Evolutionary conservation across 2,113 vertebrate species (phyloP).

Genomic region (Catharus minimus): DNA sequence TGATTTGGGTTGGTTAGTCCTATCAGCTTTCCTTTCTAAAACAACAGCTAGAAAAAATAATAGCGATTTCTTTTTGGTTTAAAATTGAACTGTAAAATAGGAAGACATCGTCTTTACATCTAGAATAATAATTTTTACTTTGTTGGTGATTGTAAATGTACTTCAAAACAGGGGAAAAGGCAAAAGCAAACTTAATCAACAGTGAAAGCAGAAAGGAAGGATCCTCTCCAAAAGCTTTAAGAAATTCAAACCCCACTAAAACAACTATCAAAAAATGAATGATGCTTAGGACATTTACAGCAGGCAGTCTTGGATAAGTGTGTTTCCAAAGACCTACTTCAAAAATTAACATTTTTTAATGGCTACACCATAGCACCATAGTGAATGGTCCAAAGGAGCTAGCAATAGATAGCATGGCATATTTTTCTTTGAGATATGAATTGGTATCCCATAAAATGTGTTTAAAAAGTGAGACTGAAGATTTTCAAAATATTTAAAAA

Average conservation of each 20-base stretch:
- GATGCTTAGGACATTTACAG: fast-evolving
- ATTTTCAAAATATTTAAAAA: not conserved
- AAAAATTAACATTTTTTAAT: not conserved
- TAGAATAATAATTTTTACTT: not conserved
- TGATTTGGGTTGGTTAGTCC: not conserved
- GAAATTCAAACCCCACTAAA: fast-evolving
- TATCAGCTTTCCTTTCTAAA: not conserved
- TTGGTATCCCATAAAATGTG: not conserved
- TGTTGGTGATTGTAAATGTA: not conserved
- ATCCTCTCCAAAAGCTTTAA: not conserved
- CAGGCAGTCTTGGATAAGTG: not conserved
- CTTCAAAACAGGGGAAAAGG: not conserved
- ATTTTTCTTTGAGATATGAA: not conserved
- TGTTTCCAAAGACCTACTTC: not conserved
- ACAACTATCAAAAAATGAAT: not conserved
- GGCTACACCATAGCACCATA: not conserved
- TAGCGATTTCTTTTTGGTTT: not conserved
- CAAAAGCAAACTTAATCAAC: not conserved
- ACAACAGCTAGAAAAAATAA: not conserved
- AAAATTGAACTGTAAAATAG: not conserved
- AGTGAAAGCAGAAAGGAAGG: not conserved
- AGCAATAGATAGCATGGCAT: not conserved
- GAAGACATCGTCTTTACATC: not conserved
- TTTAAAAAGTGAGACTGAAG: not conserved
- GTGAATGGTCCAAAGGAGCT: not conserved